Percentiles rank a stretch among this genome's conserved stretches.
These are phyloP conservation scores for Heptranchias perlo DNA, from an alignment of 2,113 vertebrate genomes.

Conservation along the genomic window DNA sequence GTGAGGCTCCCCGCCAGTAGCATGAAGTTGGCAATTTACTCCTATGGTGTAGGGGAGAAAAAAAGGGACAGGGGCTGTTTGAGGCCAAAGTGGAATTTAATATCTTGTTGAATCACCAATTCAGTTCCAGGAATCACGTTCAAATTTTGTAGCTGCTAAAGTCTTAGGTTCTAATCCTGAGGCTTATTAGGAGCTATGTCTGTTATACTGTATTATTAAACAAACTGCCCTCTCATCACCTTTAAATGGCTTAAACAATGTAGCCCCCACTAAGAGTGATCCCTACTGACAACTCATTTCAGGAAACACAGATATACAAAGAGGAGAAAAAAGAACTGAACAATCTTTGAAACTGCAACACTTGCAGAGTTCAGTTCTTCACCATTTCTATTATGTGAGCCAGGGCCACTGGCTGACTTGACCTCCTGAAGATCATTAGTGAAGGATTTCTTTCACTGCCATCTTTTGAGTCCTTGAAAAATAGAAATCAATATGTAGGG, in stretches of 20 bases:
- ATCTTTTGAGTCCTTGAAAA: background rate
- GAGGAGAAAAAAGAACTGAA: background rate
- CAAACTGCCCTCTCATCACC: background rate
- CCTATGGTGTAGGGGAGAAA: background rate
- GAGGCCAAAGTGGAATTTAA: background rate
- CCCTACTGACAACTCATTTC: background rate
- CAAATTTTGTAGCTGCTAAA: background rate
- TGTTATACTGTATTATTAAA: background rate
- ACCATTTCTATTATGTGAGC: background rate
- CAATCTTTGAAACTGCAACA: background rate
- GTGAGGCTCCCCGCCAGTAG: background rate
- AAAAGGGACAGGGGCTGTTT: background rate
- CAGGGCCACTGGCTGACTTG: background rate
- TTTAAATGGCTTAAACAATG: background rate
- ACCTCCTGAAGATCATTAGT: conserved; percentile 1
- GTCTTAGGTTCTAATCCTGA: background rate
- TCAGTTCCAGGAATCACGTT: background rate
- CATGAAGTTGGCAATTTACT: background rate
- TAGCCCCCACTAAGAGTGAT: background rate
- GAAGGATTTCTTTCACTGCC: background rate
- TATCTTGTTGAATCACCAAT: background rate
- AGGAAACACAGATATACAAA: background rate
- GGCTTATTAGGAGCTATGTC: background rate
- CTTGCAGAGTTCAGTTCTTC: background rate
- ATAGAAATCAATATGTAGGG: background rate